A percentile compares a stretch with the other conserved stretches of the same genome.
Evolutionary conservation across 2,888 invertebrate species (phyloP).

Genomic region (Gymnosoma rotundatum): DNA sequence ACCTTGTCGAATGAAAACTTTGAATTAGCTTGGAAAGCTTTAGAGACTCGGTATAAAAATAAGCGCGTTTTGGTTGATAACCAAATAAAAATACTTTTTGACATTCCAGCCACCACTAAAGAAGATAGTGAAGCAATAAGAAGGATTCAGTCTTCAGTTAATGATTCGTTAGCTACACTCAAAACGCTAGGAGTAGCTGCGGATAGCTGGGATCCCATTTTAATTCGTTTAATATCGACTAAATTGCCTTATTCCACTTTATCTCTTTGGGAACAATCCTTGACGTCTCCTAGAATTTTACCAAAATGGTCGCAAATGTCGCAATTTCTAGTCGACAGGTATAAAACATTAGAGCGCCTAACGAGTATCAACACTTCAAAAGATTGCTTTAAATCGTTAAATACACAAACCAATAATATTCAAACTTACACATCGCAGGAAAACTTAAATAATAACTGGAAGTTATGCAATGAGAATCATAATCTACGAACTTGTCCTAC

Average conservation of each 20-base stretch:
- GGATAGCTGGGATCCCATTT: constrained; percentile 8
- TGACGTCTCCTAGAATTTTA: neutral
- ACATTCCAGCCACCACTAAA: neutral
- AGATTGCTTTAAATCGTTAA: constrained; percentile 1
- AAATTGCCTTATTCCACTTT: neutral
- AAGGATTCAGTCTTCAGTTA: constrained; percentile 1
- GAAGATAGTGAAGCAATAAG: neutral
- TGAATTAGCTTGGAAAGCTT: no score
- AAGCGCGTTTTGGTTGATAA: constrained; percentile 12
- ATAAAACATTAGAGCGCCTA: neutral
- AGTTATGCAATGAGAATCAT: constrained; percentile 3
- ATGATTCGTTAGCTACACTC: constrained; percentile 3
- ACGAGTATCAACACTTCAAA: neutral
- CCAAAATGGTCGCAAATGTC: constrained; percentile 10
- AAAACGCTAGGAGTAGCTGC: neutral
- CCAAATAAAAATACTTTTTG: constrained; percentile 2
- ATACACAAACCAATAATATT: neutral
- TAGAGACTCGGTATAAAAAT: constrained; percentile 5
- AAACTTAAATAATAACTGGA: neutral
- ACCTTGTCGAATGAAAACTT: no score
- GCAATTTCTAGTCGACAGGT: neutral
- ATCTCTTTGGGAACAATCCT: constrained; percentile 7
- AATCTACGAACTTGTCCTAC: neutral
- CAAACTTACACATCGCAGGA: constrained; percentile 3
- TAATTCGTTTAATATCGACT: constrained; percentile 3